phyloP scores from a whole-genome alignment of 2,888 invertebrate genomes.

The Hydrotaea diabolus region DNA sequence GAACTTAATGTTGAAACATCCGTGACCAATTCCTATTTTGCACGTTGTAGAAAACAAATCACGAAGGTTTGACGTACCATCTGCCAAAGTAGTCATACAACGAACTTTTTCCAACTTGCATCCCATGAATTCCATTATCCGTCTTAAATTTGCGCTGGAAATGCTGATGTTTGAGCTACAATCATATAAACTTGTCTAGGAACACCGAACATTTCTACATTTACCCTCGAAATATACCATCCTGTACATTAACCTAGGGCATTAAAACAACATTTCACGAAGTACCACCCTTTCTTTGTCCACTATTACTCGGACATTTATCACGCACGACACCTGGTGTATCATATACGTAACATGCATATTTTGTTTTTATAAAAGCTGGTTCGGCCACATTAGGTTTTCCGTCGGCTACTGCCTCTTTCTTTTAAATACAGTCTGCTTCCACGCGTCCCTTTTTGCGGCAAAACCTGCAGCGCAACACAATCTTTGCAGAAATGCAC shows the following conservation, averaged over 20 bases:
- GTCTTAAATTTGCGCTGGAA: constrained; percentile 58
- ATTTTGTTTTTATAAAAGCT: not conserved
- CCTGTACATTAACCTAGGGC: constrained; percentile 29
- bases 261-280: constrained; percentile 35
- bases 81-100: not conserved
- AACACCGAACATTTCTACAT: constrained; percentile 57
- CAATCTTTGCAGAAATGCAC: too few relatives aligned
- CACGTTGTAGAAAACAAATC: constrained; percentile 47
- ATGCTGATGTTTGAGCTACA: constrained; percentile 66
- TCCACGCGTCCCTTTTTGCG: too few relatives aligned
- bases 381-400: too few relatives aligned
- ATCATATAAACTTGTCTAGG: constrained; percentile 63
- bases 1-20: constrained; percentile 55
- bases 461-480: too few relatives aligned
- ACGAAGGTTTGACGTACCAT: not conserved
- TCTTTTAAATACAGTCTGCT: too few relatives aligned
- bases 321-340: constrained; percentile 47
- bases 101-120: constrained; percentile 37
- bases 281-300: constrained; percentile 8
- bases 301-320: constrained; percentile 56
- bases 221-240: constrained; percentile 41
- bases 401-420: too few relatives aligned
- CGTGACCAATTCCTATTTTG: constrained; percentile 35
- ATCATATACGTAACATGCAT: constrained; percentile 57
- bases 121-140: constrained; percentile 51